Percentiles rank a stretch among this genome's conserved stretches.
Evolutionary conservation across 2,797 vertebrate genomes (phyloP).

Genomic region (Thripadectes ignobilis): DNA sequence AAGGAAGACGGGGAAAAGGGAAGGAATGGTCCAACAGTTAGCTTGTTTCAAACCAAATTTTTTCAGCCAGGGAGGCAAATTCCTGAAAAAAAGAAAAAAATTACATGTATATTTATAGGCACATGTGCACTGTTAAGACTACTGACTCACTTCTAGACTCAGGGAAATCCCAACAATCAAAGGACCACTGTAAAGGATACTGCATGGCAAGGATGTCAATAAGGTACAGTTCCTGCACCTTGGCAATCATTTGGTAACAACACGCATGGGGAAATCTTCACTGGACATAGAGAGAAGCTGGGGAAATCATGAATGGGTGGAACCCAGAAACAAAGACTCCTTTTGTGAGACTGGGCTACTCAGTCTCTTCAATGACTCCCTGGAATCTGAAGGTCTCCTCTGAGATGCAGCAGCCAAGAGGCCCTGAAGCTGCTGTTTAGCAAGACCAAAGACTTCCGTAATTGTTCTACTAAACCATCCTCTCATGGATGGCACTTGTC

Average conservation of each 20-base stretch:
- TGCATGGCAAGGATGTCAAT: neutral
- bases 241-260: neutral
- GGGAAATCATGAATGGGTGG: neutral
- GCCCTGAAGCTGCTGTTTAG: neutral
- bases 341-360: neutral
- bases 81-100: neutral
- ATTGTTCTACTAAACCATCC: neutral
- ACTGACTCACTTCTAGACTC: neutral
- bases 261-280: neutral
- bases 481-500: neutral
- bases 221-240: neutral
- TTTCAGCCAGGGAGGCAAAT: neutral
- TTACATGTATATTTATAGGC: neutral
- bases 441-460: neutral
- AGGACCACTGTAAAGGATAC: neutral
- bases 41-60: neutral
- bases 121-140: neutral
- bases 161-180: neutral
- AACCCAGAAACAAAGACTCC: neutral
- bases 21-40: neutral
- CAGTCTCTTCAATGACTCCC: neutral
- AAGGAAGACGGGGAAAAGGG: neutral
- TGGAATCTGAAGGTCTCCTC: neutral
- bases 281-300: neutral
- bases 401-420: neutral